Percentiles rank a stretch among this genome's conserved stretches.
Conservation (phyloP, 2,797 vertebrate species). For the Cryptoprocta ferox region DNA sequence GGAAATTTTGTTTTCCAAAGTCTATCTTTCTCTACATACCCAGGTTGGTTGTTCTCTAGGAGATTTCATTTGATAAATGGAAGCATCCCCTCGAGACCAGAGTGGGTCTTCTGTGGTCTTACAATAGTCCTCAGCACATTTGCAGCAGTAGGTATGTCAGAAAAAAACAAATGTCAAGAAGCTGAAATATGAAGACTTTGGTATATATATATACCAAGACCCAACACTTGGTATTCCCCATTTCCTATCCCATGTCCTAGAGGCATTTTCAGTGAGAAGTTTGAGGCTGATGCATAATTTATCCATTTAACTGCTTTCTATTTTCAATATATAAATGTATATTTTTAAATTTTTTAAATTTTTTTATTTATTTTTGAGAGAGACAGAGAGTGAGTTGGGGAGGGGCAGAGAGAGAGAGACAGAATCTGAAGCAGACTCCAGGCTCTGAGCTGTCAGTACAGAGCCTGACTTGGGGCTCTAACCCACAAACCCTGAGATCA, state of each 20-base stretch:
- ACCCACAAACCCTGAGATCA: too few relatives aligned
- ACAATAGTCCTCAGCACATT: slow-evolving; percentile 48
- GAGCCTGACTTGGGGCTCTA: too few relatives aligned
- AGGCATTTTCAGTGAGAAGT: neutral
- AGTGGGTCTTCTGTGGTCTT: slow-evolving; percentile 61
- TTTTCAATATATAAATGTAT: neutral
- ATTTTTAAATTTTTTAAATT: neutral
- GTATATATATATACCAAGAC: too few relatives aligned
- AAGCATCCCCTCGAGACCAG: slow-evolving; percentile 51
- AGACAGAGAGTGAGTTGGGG: too few relatives aligned
- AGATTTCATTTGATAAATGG: neutral
- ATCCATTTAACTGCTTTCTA: neutral
- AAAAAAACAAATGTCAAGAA: slow-evolving; percentile 40
- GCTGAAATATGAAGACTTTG: neutral
- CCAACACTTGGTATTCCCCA: neutral
- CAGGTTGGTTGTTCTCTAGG: neutral
- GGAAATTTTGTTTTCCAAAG: neutral
- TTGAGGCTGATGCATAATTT: neutral
- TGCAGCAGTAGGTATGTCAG: slow-evolving; percentile 45
- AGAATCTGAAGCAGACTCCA: too few relatives aligned
- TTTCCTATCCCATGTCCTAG: neutral
- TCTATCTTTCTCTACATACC: neutral
- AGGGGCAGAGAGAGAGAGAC: too few relatives aligned
- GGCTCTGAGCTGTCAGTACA: too few relatives aligned
- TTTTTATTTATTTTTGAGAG: too few relatives aligned